Conservation (phyloP, 2,113 vertebrate species). For the Paradoxurus hermaphroditus region DNA sequence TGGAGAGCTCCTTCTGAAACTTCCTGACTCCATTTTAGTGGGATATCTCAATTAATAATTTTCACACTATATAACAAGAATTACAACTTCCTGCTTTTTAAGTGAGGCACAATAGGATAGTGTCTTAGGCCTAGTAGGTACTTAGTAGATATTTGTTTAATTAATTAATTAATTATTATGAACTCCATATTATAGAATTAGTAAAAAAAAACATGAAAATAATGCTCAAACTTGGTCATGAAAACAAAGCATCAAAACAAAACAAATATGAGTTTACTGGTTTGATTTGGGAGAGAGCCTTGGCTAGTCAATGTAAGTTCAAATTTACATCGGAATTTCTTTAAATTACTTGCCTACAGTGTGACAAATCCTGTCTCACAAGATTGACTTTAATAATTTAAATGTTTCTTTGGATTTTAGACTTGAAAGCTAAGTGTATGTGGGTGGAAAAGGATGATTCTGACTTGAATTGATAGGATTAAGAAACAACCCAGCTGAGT, state of each 20-base stretch:
- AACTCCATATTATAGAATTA: background rate
- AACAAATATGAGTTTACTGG: background rate
- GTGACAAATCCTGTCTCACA: slow-evolving; percentile 58
- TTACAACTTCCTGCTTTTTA: background rate
- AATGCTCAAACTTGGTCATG: background rate
- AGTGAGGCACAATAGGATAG: background rate
- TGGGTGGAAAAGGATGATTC: slow-evolving; percentile 60
- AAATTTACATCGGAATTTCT: slow-evolving; percentile 21
- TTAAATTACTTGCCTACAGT: slow-evolving; percentile 35
- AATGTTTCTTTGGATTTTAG: slow-evolving; percentile 65
- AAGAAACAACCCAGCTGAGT: slow-evolving; percentile 53
- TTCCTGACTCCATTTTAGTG: background rate
- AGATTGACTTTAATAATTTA: slow-evolving; percentile 63
- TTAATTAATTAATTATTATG: slow-evolving; percentile 6
- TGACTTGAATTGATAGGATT: slow-evolving; percentile 61
- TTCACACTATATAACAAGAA: background rate
- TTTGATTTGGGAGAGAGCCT: slow-evolving; percentile 11
- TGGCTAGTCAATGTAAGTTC: background rate
- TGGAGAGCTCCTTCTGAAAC: background rate
- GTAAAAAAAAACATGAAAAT: slow-evolving; percentile 21
- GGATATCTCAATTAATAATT: background rate
- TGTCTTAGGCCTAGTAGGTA: background rate
- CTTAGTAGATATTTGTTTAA: background rate
- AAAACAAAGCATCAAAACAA: background rate
- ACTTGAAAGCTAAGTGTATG: slow-evolving; percentile 47